These are phyloP conservation scores for Melanerpes formicivorus DNA, from an alignment of 2,113 vertebrate species.

Conservation along the genomic window DNA sequence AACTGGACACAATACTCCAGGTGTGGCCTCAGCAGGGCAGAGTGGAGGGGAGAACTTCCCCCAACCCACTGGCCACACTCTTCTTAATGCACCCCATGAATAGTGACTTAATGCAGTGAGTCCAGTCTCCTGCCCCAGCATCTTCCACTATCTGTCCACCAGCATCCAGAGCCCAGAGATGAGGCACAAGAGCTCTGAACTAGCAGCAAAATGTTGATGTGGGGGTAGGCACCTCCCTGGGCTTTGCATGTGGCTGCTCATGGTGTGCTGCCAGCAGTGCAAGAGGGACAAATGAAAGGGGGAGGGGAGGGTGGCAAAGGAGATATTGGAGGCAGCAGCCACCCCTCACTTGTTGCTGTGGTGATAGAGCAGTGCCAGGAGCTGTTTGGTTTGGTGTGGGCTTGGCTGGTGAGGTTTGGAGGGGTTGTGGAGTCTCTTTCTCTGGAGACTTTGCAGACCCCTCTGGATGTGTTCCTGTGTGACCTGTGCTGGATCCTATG, in stretches of 20 bases:
- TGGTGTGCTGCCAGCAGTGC: not conserved
- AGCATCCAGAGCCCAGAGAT: not conserved
- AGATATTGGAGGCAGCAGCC: not conserved
- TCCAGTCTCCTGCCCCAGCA: not conserved
- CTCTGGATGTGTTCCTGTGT: too few species aligned
- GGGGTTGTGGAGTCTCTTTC: too few species aligned
- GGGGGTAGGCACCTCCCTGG: not conserved
- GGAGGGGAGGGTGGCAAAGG: rapidly evolving
- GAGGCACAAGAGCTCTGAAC: not conserved
- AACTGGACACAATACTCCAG: too few species aligned
- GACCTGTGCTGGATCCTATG: too few species aligned
- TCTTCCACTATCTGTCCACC: not conserved
- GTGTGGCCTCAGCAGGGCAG: too few species aligned
- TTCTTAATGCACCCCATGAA: too few species aligned
- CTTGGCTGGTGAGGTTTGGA: too few species aligned
- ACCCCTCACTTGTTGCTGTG: not conserved
- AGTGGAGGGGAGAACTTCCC: too few species aligned
- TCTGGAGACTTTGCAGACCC: too few species aligned
- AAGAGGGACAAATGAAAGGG: too few species aligned
- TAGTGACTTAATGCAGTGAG: not conserved
- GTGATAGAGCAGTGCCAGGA: not conserved
- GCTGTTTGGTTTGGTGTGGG: too few species aligned
- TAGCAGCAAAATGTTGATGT: not conserved
- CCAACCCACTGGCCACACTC: too few species aligned
- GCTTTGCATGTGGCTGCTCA: not conserved